Evolutionary conservation across 2,888 invertebrate species (phyloP).

Genomic region (Ormyrus labotus): DNA sequence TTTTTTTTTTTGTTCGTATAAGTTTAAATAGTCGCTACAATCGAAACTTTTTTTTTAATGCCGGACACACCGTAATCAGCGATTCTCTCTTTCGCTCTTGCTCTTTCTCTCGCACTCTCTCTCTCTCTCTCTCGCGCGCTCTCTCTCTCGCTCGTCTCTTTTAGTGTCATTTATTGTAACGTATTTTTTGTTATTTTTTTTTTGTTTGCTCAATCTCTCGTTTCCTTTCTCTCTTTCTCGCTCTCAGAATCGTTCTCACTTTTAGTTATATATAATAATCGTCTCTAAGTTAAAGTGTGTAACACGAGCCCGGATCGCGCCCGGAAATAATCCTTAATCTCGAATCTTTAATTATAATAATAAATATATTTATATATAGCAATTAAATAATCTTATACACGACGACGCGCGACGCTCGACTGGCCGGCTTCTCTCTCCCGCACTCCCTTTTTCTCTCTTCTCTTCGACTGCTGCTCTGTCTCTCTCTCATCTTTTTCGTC

Average conservation of each 20-base stretch:
- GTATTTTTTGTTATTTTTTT: slow-evolving; percentile 38
- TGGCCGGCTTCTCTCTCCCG: slow-evolving; percentile 48
- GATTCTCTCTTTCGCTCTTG: slow-evolving; percentile 38
- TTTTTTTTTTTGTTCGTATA: slow-evolving; percentile 11
- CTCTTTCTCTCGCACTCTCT: slow-evolving; percentile 24
- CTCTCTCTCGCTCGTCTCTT: background rate
- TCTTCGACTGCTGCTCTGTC: background rate
- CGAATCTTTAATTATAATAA: slow-evolving; percentile 56
- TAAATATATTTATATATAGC: slow-evolving; percentile 64
- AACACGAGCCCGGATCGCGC: slow-evolving; percentile 66
- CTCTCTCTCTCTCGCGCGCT: background rate
- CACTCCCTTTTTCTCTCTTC: slow-evolving; percentile 31
- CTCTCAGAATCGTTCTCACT: slow-evolving; percentile 42
- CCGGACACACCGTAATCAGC: slow-evolving; percentile 1
- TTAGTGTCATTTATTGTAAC: slow-evolving; percentile 49
- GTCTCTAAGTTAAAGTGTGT: slow-evolving; percentile 62
- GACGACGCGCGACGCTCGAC: slow-evolving; percentile 54
- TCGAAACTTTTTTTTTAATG: slow-evolving; percentile 45
- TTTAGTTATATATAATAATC: slow-evolving; percentile 62
- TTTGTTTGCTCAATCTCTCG: slow-evolving; percentile 9
- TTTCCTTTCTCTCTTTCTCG: slow-evolving; percentile 38
- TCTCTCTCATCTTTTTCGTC: background rate
- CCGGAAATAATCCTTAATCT: slow-evolving; percentile 63
- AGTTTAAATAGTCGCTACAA: slow-evolving; percentile 48
- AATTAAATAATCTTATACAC: slow-evolving; percentile 62